Percentiles rank a stretch among this genome's conserved stretches.
Conservation (phyloP, 2,888 invertebrate genomes). For the Xylocampa areola region DNA sequence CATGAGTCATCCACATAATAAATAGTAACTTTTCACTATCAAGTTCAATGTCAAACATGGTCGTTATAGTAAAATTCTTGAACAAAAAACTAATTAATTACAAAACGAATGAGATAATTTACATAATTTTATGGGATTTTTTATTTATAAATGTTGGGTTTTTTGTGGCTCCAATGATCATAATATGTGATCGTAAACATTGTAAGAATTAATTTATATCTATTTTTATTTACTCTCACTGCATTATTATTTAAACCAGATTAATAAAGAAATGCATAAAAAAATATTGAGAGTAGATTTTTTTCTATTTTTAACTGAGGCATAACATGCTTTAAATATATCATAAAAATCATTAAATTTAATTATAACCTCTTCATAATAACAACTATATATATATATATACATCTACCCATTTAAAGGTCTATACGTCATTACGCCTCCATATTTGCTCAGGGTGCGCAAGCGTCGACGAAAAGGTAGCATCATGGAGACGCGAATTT, state of each 20-base stretch:
- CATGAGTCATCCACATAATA: slow-evolving; percentile 31
- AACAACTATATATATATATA: not conserved
- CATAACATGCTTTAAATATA: not conserved
- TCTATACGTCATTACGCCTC: slow-evolving; percentile 72
- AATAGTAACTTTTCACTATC: slow-evolving; percentile 19
- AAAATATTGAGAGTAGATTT: too few species aligned
- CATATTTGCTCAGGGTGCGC: slow-evolving; percentile 74
- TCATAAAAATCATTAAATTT: too few species aligned
- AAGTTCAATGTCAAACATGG: slow-evolving; percentile 32
- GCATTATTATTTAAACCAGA: too few species aligned
- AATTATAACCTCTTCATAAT: too few species aligned
- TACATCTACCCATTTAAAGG: slow-evolving; percentile 54
- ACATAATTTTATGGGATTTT: slow-evolving; percentile 54
- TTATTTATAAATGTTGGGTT: slow-evolving; percentile 27
- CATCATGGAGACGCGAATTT: slow-evolving; percentile 35
- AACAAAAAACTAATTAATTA: slow-evolving; percentile 37
- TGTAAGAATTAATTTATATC: slow-evolving; percentile 22
- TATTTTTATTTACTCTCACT: slow-evolving; percentile 13
- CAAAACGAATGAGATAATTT: slow-evolving; percentile 41
- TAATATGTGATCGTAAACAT: slow-evolving; percentile 46
- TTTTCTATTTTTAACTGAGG: too few species aligned
- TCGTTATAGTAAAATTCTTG: slow-evolving; percentile 29
- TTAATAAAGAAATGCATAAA: too few species aligned
- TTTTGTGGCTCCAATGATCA: slow-evolving; percentile 45
- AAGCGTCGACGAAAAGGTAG: slow-evolving; percentile 49